Percentiles rank a stretch among this genome's conserved stretches.
Evolutionary conservation across 2,888 invertebrate genomes (phyloP).

Genomic region (Synanthedon myopaeformis): DNA sequence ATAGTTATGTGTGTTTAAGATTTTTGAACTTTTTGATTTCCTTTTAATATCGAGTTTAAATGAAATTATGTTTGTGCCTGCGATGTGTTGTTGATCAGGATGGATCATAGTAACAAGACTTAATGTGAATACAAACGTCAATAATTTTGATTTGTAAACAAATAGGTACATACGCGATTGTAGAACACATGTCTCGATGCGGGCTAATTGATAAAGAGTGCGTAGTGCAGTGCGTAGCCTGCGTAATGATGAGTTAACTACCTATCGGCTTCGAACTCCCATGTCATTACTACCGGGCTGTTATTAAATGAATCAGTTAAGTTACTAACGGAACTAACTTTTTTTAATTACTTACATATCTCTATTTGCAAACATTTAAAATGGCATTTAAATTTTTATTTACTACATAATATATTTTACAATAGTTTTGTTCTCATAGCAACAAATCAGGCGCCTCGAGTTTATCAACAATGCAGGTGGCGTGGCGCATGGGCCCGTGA

Average conservation of each 20-base stretch:
- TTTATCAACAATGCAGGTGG: conserved; percentile 55
- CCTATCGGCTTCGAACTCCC: conserved; percentile 23
- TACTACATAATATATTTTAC: too few species aligned
- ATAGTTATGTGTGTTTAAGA: too few species aligned
- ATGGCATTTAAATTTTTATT: too few species aligned
- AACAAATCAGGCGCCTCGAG: conserved; percentile 22
- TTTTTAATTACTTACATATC: too few species aligned
- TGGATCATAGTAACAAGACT: too few species aligned
- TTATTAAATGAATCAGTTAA: not conserved
- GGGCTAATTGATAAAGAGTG: conserved; percentile 42
- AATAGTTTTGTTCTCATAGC: not conserved
- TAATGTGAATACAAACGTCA: conserved; percentile 7
- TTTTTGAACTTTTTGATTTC: too few species aligned
- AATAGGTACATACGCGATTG: conserved; percentile 27
- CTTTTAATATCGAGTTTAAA: too few species aligned
- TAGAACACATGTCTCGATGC: conserved; percentile 20
- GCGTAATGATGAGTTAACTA: conserved; percentile 21
- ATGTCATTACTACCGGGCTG: not conserved
- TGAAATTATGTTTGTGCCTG: too few species aligned
- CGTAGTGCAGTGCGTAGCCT: conserved; percentile 29
- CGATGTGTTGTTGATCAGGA: too few species aligned
- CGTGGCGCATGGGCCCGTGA: conserved; percentile 42
- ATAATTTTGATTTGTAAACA: conserved; percentile 26
- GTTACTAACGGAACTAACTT: too few species aligned
- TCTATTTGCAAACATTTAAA: too few species aligned